Base-by-base conservation (phyloP, 2,888 invertebrate species). In the Salpingus planirostris region DNA sequence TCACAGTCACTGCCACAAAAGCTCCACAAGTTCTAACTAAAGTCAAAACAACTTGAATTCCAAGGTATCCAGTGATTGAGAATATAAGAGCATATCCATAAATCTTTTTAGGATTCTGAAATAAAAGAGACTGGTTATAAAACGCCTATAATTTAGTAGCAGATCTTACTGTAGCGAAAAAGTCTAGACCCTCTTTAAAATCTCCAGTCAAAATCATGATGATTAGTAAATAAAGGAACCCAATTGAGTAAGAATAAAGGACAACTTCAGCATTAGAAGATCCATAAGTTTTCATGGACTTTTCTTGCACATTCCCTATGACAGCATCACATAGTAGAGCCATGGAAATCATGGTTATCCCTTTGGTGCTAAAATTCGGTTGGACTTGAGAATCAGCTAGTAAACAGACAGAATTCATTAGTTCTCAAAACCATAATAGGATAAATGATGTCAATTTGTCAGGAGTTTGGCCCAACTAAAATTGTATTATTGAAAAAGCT, bases 231-330 rank as follows among this genome's bases (percentile, higher is more conserved):
- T 92, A 93, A 0, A 80, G 46, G 56, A 86, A 86, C 3, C 90
- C 96, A 46, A 96, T 75, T 1, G 80, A 78, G 62, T 95, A 96
- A 0, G 95, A 95, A 58, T 90, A 93, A 31, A 90, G 72, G 1
- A 91, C 92, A 27, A 96, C 83, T 72, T 96, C 95, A 42, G 86
- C 83, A 62, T 90, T 93, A 0, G 82, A 70, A 0, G 90, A 90
- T 40, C 78, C 76, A 57, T 81, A 74, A 39, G 76, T 75, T 52
- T 85, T 87, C 85, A 97, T 91, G 0, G 84, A 81, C 59, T 93
- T 93, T 62, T 97, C 96, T 65, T 97, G 96, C 0, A 95, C 85
- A 66, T 97, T 97, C 11, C 96, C 96, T 43, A 97, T 95, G 6
- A 87, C 75, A 0, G 96, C 96, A 66, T 97, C 96, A 54, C 93